These are phyloP conservation scores for Speoplatyrhinus poulsoni DNA, from an alignment of 2,113 vertebrate species.

Conservation along the genomic window DNA sequence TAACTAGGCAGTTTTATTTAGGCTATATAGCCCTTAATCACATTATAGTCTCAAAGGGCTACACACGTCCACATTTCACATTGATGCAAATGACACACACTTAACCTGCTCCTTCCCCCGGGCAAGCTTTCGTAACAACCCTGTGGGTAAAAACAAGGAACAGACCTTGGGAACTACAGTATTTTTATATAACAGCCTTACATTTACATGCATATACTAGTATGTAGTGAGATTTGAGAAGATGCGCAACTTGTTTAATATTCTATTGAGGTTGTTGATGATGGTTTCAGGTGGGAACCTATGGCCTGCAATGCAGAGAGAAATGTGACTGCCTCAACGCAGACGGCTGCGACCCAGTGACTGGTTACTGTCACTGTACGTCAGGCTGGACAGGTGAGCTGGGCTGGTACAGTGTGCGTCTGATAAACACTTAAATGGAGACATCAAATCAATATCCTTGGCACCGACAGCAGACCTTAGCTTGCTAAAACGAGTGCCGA, in stretches of 20 bases:
- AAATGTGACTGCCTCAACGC: slow-evolving; percentile 86
- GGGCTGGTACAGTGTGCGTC: neutral
- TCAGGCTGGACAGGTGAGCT: slow-evolving; percentile 90
- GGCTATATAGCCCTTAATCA: too few species aligned
- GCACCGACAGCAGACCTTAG: neutral
- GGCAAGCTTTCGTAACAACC: too few species aligned
- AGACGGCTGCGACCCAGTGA: slow-evolving; percentile 83
- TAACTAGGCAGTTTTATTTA: too few species aligned
- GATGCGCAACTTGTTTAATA: neutral
- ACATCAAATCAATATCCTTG: neutral
- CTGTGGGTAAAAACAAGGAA: too few species aligned
- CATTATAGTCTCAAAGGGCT: too few species aligned
- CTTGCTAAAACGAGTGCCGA: slow-evolving; percentile 15
- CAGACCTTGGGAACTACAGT: too few species aligned
- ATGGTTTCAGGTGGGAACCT: slow-evolving; percentile 80
- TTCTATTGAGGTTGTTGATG: neutral
- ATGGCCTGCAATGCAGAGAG: slow-evolving; percentile 84
- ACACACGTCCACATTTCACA: too few species aligned
- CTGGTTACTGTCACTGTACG: slow-evolving; percentile 84
- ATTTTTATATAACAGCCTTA: neutral
- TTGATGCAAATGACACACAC: too few species aligned
- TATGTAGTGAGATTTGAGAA: neutral
- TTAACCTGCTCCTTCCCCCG: too few species aligned
- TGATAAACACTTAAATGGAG: neutral
- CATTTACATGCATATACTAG: neutral